A percentile compares a stretch with the other conserved stretches of the same genome.
Conservation (phyloP, 2,113 vertebrate genomes). For the Rhineura floridana region DNA sequence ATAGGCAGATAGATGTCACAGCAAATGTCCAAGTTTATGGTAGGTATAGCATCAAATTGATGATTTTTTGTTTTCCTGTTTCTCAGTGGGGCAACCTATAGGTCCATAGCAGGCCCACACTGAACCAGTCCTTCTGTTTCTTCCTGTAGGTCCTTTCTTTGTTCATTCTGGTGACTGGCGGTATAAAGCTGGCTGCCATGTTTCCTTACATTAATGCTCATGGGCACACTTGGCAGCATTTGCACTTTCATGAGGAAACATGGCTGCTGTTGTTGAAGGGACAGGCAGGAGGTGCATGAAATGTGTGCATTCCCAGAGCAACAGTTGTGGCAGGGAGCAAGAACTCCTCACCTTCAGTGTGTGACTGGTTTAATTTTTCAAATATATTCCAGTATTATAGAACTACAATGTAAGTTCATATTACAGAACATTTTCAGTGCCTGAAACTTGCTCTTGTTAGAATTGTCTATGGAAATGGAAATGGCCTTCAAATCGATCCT, state of each 20-base stretch:
- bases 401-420: not conserved
- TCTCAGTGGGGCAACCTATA: not conserved
- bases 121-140: not conserved
- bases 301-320: too few relatives aligned
- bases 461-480: too few relatives aligned
- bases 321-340: not conserved
- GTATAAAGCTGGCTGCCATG: not conserved
- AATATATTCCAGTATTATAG: not conserved
- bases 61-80: not conserved
- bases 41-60: not conserved
- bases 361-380: not conserved
- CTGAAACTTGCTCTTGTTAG: not conserved
- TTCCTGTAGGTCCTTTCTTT: not conserved
- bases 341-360: not conserved
- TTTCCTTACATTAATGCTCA: not conserved
- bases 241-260: not conserved
- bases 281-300: not conserved
- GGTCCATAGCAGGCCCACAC: not conserved
- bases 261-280: not conserved
- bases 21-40: not conserved
- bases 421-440: not conserved
- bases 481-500: too few relatives aligned
- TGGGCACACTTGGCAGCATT: not conserved
- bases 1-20: not conserved
- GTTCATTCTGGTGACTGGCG: not conserved